A percentile compares a stretch with the other conserved stretches of the same genome.
phyloP scores from a whole-genome alignment of 2,888 invertebrate genomes.

The Prenolepis imparis region DNA sequence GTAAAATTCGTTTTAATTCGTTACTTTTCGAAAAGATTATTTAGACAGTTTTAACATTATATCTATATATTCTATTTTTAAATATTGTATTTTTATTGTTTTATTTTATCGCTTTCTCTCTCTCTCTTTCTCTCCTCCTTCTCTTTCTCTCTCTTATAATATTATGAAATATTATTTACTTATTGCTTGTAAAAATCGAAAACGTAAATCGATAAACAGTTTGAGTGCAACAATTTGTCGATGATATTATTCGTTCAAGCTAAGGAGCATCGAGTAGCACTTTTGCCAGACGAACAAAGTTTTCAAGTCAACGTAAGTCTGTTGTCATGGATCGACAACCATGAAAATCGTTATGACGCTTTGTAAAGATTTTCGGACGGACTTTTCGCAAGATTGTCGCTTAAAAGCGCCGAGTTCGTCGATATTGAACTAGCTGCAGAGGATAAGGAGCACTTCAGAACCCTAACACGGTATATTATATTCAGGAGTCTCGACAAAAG shows the following conservation, averaged over 20 bases:
- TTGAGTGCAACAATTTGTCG: neutral
- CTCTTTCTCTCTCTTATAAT: neutral
- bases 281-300: neutral
- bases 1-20: neutral
- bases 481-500: constrained; percentile 61
- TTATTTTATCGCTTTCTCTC: neutral
- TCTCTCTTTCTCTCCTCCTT: neutral
- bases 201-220: neutral
- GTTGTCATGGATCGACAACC: constrained; percentile 17
- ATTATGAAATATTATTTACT: neutral
- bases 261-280: neutral
- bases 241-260: neutral
- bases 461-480: constrained; percentile 63
- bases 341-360: constrained; percentile 39
- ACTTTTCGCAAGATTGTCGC: constrained; percentile 52
- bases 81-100: neutral
- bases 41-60: neutral
- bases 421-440: constrained; percentile 16
- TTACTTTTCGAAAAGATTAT: neutral
- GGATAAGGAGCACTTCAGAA: constrained; percentile 42
- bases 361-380: constrained; percentile 14
- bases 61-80: neutral
- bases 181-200: neutral
- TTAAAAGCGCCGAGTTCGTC: constrained; percentile 31
- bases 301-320: constrained; percentile 45